These are phyloP conservation scores for Caenorhabditis imperialis DNA, from an alignment of 2,888 invertebrate genomes.

Conservation along the genomic window DNA sequence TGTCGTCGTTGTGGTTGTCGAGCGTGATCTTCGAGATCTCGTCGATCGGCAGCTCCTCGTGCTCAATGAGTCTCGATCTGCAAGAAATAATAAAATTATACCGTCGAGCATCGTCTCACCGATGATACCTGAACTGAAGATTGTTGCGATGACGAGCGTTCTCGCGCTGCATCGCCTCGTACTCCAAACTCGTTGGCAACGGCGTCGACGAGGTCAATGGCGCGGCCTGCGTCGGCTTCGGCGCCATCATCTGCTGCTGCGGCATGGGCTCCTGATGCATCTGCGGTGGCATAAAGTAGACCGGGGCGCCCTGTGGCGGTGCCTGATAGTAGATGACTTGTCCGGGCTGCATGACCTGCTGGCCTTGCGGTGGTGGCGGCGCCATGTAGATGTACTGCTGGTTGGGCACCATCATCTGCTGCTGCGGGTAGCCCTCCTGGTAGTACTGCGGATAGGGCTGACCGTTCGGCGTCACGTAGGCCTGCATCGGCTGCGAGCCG, in stretches of 20 bases:
- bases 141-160: conserved; percentile 36
- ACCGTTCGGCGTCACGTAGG: conserved; percentile 11
- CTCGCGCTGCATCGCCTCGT: conserved; percentile 4
- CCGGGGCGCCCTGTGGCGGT: conserved; percentile 5
- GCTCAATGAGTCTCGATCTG: conserved; percentile 37
- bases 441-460: too few relatives aligned
- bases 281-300: conserved; percentile 8
- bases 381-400: conserved; percentile 7
- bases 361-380: conserved; percentile 1
- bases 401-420: conserved; percentile 22
- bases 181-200: conserved; percentile 20
- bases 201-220: conserved; percentile 51
- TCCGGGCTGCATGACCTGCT: neutral
- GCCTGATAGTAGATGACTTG: conserved; percentile 6
- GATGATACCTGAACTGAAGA: conserved; percentile 51
- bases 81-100: too few relatives aligned
- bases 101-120: conserved; percentile 4
- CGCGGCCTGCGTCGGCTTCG: conserved; percentile 16
- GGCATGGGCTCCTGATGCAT: conserved; percentile 3
- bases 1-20: conserved; percentile 51
- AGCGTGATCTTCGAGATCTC: conserved; percentile 48
- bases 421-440: neutral
- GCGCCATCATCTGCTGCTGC: conserved; percentile 14
- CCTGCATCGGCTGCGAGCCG: neutral
- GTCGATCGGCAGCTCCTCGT: conserved; percentile 53